Evolutionary conservation across 1,140 invertebrate species (phyloP).

Genomic region (Drosophila kohkoa): DNA sequence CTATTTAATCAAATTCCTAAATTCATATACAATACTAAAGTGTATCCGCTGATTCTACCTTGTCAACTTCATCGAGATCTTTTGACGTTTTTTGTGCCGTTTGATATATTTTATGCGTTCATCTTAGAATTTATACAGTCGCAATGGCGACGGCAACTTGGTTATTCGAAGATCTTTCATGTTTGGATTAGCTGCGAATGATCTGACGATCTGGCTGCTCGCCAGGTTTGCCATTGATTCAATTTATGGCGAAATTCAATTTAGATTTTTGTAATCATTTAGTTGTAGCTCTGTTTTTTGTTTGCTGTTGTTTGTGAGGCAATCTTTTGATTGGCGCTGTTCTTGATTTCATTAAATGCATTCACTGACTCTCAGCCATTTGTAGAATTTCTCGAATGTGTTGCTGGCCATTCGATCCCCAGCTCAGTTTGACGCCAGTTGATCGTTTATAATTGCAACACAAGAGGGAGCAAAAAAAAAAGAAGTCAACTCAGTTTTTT

Average conservation of each 20-base stretch:
- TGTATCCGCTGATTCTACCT: conserved; percentile 4
- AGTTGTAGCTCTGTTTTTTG: conserved; percentile 61
- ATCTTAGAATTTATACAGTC: conserved; percentile 74
- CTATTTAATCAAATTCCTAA: too few relatives aligned
- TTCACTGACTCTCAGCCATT: conserved; percentile 57
- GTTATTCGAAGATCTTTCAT: conserved; percentile 72
- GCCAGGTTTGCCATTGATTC: conserved; percentile 51
- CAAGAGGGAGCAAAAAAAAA: conserved; percentile 28
- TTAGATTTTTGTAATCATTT: conserved; percentile 82
- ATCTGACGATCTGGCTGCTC: conserved; percentile 36
- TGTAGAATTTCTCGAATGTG: conserved; percentile 65
- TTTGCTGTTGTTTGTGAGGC: conserved; percentile 5
- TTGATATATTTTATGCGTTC: conserved; percentile 61
- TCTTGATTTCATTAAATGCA: conserved; percentile 77
- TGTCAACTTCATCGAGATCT: background rate
- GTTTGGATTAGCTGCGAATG: conserved; percentile 69
- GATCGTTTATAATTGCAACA: conserved; percentile 56
- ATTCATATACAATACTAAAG: background rate
- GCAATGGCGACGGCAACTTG: conserved; percentile 39
- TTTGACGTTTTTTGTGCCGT: conserved; percentile 37
- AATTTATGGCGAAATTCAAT: conserved; percentile 80
- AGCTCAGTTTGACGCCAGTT: conserved; percentile 48
- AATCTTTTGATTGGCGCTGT: conserved; percentile 51
- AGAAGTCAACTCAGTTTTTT: conserved; percentile 20
- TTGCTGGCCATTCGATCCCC: conserved; percentile 39